Evolutionary conservation across 2,888 invertebrate species (phyloP).

Genomic region (Enchytraeus crypticus): DNA sequence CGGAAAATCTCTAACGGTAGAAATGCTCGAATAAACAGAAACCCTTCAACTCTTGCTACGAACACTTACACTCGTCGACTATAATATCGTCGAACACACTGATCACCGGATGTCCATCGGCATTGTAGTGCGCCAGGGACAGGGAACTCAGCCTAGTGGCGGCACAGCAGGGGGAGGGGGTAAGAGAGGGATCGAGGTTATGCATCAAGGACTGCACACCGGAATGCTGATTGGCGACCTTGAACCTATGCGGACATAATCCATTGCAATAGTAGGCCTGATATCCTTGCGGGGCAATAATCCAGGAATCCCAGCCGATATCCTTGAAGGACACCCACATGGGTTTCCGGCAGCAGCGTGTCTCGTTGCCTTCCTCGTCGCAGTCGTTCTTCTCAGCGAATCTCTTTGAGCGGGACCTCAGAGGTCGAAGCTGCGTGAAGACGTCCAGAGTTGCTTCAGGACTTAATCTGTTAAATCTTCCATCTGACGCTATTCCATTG

Average conservation of each 20-base stretch:
- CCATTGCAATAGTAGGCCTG: slow-evolving; percentile 39
- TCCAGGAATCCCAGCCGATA: slow-evolving; percentile 38
- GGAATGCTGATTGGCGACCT: slow-evolving; percentile 35
- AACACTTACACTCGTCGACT: slow-evolving; percentile 37
- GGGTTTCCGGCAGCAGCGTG: slow-evolving; percentile 36
- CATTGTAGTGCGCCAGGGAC: slow-evolving; percentile 32
- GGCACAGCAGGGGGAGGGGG: slow-evolving; percentile 34
- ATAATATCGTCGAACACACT: slow-evolving; percentile 33
- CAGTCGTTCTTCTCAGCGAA: slow-evolving; percentile 24
- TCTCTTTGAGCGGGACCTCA: slow-evolving; percentile 20
- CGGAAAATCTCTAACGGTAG: too few relatives aligned
- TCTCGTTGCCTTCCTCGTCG: slow-evolving; percentile 31
- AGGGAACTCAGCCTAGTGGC: slow-evolving; percentile 33
- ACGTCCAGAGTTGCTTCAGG: too few relatives aligned
- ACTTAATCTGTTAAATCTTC: too few relatives aligned
- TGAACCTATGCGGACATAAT: slow-evolving; percentile 34
- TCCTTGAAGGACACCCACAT: slow-evolving; percentile 35
- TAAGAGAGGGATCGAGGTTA: background rate
- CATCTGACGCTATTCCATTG: too few relatives aligned
- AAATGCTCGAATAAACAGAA: too few relatives aligned
- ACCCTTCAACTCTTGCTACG: too few relatives aligned
- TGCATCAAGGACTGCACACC: slow-evolving; percentile 33
- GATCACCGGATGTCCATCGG: slow-evolving; percentile 29
- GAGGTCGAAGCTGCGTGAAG: too few relatives aligned
- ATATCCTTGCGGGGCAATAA: slow-evolving; percentile 34